Conservation (phyloP, 2,113 vertebrate species). For the Bungarus multicinctus region DNA sequence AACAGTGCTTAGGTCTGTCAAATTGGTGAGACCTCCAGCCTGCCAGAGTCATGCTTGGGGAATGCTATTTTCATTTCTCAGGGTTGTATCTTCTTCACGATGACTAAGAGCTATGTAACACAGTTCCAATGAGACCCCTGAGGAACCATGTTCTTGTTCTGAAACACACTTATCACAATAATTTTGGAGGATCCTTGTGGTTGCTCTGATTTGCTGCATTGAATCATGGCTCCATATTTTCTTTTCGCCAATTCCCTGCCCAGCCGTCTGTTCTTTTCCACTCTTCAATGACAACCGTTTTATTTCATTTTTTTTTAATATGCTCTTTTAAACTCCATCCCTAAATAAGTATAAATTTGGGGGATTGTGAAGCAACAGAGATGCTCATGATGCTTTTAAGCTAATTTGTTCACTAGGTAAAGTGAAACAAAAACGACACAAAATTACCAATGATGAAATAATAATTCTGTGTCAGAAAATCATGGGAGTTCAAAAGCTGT, state of each 20-base stretch:
- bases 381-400: neutral
- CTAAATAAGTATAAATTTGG: neutral
- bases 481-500: neutral
- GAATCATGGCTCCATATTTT: neutral
- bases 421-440: neutral
- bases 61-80: neutral
- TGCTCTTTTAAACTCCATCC: neutral
- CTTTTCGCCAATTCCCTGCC: neutral
- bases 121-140: neutral
- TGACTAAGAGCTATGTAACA: neutral
- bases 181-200: neutral
- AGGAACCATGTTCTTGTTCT: neutral
- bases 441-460: neutral
- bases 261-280: neutral
- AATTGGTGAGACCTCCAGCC: neutral
- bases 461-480: neutral
- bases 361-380: neutral
- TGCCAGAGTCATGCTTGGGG: neutral
- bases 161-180: neutral
- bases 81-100: neutral
- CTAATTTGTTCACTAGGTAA: neutral
- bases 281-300: neutral
- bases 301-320: neutral
- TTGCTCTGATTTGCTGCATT: neutral
- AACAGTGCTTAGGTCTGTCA: neutral